Base-by-base conservation (phyloP, 2,797 vertebrate species). In the Epinephelus malabaricus region DNA sequence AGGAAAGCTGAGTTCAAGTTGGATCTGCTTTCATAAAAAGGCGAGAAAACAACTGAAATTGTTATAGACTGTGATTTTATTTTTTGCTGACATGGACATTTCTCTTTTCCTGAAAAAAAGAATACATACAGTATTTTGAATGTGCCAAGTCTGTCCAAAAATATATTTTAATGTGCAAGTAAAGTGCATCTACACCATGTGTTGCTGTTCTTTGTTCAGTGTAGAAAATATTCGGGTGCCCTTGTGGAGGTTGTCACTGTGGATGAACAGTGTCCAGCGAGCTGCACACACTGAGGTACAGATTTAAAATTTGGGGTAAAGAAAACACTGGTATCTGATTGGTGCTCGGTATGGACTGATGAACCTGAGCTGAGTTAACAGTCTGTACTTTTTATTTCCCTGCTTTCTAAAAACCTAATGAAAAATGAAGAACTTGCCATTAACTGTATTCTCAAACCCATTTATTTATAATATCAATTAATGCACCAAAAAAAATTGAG, bases 141-240 rank as follows among this genome's bases (percentile, higher is more conserved):
- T 74, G 50, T 76, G 10, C 49, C 47, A 30, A 64, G 17, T 34
- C 12, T 69, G 40, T 74, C 6, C 54, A 45, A 51, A 58, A 9
- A 43, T 46, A 9, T 13, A 8, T 19, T 34, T 54, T 4, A 62
- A 63, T 56, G 71, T 78, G 38, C 15, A 56, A 61, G 54, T 81
- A 69, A 85, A 60, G 64, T 47, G 62, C 17, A 34, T 78, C 34
- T 40, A 15, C 13, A 61, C 25, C 3, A 12, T 47, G 21, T 47
- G 11, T 54, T 25, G 40, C 11, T 50, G 12, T 10, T 73, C 12
- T 71, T 65, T 53, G 6, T 55, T 65, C 19, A 34, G 34, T 34
- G 34, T 45, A 18, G 17, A 13, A 34, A 67, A 49, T 23, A 9
- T 23, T 27, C n/a, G 2, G 12, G 15, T 25, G 9, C 9, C 21